Conservation (phyloP, 1,140 invertebrate genomes). For the Heliconius hermathena region DNA sequence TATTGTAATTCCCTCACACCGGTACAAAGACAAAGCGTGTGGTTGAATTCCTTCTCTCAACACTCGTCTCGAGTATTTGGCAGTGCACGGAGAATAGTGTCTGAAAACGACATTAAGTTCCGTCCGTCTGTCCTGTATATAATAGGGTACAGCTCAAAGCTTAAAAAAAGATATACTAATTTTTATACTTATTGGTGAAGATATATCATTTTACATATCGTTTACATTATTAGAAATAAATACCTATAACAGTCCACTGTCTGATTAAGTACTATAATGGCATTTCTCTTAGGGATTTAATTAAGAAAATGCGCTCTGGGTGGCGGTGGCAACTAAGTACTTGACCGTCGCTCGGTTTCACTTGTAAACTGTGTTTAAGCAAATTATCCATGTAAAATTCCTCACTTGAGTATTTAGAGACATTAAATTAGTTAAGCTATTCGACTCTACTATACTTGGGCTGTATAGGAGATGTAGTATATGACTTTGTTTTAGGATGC, state of each 20-base stretch:
- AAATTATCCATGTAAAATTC: conserved; percentile 66
- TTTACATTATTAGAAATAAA: not conserved
- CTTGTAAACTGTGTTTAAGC: conserved; percentile 60
- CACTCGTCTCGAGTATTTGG: too few species aligned
- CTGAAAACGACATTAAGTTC: too few species aligned
- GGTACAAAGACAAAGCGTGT: too few species aligned
- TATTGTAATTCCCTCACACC: not conserved
- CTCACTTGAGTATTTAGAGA: conserved; percentile 44
- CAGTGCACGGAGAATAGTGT: too few species aligned
- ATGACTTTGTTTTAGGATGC: not conserved
- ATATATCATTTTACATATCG: too few species aligned
- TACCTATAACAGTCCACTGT: not conserved
- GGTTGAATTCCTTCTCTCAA: too few species aligned
- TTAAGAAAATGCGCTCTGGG: conserved; percentile 59
- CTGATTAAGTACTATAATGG: conserved; percentile 4
- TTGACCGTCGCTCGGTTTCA: conserved; percentile 48
- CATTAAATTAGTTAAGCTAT: conserved; percentile 35
- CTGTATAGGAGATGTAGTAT: not conserved
- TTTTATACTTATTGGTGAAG: too few species aligned
- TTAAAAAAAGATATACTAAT: too few species aligned
- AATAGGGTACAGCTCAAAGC: too few species aligned
- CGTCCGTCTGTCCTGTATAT: too few species aligned
- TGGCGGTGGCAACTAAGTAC: conserved; percentile 44
- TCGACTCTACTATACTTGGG: not conserved
- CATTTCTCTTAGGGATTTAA: conserved; percentile 51